Base-by-base conservation (phyloP, 2,888 invertebrate genomes). In the Watsonalla cultraria region DNA sequence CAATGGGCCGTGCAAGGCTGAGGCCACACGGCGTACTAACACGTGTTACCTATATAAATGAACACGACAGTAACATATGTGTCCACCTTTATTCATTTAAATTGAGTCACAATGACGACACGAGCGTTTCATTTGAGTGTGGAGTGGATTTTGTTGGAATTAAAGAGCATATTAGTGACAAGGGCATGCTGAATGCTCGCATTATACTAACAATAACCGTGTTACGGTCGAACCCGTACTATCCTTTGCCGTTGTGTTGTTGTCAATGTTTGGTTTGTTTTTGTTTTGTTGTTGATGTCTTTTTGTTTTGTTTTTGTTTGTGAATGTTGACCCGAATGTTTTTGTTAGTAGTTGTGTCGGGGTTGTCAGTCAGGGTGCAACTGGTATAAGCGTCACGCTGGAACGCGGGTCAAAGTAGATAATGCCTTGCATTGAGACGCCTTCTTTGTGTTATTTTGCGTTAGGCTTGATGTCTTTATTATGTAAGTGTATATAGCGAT, bases 391-490 rank as follows among this genome's bases (percentile, higher is more conserved):
- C 86, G 86, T 86, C 85, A 84, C 66, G 79, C 84, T 84, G 84
- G 74, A 65, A 66, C 72, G 70, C 70, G 73, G 73, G 61, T 70
- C 73, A 62, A 78, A 65, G 84, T 84, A 84, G 84, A 78, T 82
- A 24, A 70, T 83, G 86, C 84, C 75, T 83, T 85, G 84, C 68
- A 65, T 70, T 78, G 80, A 74, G 74, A 79, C 74, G 86, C 84
- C 84, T 85, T 80, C 75, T 68, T 77, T 88, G 83, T 86, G 78
- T 88, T 89, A 75, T 77, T 82, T 89, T 90, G 90, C 89, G 85
- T 84, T 87, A 89, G 90, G 90, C 90, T 90, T 90, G 83, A 79
- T 82, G 89, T 87, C 87, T 70, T 80, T 84, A 82, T 72, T 66
- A 78, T 76, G 73, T 76, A 76, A 67, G 62, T 86, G 83, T 86